Evolutionary conservation across 2,888 invertebrate species (phyloP), one percentile per base, ranked within the genome.

Genomic region (Drosophila helvetica): DNA sequence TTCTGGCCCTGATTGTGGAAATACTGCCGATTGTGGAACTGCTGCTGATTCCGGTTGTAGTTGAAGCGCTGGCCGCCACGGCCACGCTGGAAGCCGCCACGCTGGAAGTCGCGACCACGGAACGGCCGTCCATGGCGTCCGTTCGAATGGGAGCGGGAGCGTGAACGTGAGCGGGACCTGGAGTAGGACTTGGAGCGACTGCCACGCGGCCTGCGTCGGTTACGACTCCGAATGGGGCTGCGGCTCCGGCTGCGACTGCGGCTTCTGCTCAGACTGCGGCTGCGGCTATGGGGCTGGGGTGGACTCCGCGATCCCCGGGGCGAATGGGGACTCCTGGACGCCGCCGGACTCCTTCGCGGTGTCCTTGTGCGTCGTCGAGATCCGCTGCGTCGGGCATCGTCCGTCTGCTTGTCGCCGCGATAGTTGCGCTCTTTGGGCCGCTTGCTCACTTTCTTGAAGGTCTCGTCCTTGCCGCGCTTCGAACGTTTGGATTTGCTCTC

Each of bases 401-500:
- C 38, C 58, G 61, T 56, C 25, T 79, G 84, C 62, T 94, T 94
- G 53, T 95, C 96, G 2, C 96, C 95, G 8, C 97, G 93, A 88
- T 97, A 97, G 86, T 95, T 96, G 69, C 96, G 93, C 84, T 95
- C 96, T 90, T 96, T 96, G 19, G 94, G 95, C 78, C 93, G 95
- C 90, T 96, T 96, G 50, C 96, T 95, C 12, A 96, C 93, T 90
- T 97, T 97, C 87, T 97, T 97, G 93, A 97, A 97, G 0, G 86
- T 77, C 87, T 94, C 94, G 52, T 90, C 86, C 48, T 78, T 77
- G 6, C 75, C 75, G 4, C 83, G 86, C 19, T 79, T 90, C 7
- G 62, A 50, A 30, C 81, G 80, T 27, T 74, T 67, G 7, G 62
- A 51, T 19, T 70, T 71, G 25, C 51, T 48, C 1, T 67, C 64